Evolutionary conservation across 2,797 vertebrate genomes (phyloP).

Genomic region (Carcharodon carcharias): DNA sequence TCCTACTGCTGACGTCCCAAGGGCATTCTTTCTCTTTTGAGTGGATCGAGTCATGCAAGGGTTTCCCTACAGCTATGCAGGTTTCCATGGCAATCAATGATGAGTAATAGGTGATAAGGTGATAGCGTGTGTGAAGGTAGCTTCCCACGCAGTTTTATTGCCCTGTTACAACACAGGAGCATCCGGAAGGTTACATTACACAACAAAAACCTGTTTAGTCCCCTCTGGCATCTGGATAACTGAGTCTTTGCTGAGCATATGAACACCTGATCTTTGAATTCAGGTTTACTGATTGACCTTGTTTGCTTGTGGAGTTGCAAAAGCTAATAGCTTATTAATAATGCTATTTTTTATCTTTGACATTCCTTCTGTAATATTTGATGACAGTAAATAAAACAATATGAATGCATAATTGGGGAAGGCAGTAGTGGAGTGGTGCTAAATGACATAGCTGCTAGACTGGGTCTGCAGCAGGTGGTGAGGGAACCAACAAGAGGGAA

Average conservation of each 20-base stretch:
- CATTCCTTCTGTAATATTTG: neutral
- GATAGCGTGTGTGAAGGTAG: slow-evolving; percentile 1
- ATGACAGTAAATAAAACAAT: neutral
- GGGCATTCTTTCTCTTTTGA: neutral
- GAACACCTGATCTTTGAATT: neutral
- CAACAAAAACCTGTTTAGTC: neutral
- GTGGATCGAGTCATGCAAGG: neutral
- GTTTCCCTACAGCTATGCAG: neutral
- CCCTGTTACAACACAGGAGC: slow-evolving; percentile 8
- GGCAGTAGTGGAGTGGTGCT: no score
- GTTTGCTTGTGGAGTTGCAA: neutral
- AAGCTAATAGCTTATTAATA: neutral
- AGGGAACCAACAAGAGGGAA: no score
- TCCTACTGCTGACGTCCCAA: neutral
- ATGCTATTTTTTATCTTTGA: neutral
- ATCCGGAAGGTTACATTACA: slow-evolving; percentile 1
- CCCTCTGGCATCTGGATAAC: neutral
- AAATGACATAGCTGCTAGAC: neutral
- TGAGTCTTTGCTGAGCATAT: neutral
- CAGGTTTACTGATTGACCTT: neutral
- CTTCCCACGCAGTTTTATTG: slow-evolving; percentile 25
- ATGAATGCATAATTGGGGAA: neutral
- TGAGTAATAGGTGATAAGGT: slow-evolving; percentile 11
- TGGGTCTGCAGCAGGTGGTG: no score
- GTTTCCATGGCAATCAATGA: neutral